Evolutionary conservation across 2,888 invertebrate species (phyloP).

Genomic region (Eurytoma californica): DNA sequence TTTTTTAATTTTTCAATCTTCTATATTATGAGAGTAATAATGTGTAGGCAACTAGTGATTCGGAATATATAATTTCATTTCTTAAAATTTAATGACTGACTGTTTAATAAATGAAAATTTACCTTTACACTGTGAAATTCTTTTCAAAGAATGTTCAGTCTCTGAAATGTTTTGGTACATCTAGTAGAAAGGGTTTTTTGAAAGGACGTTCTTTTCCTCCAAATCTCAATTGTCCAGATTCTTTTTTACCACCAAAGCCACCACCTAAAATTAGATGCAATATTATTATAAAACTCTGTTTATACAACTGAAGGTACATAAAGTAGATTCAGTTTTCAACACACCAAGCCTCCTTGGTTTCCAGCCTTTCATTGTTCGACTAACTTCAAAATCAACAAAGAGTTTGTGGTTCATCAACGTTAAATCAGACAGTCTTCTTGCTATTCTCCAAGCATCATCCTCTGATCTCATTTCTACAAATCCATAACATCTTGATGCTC

Average conservation of each 20-base stretch:
- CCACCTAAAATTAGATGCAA: slow-evolving; percentile 78
- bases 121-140: background rate
- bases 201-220: slow-evolving; percentile 89
- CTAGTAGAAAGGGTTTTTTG: slow-evolving; percentile 78
- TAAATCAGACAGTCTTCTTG: slow-evolving; percentile 78
- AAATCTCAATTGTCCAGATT: slow-evolving; percentile 91
- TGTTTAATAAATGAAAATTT: too few relatives aligned
- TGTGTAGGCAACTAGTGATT: background rate
- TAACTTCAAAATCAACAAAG: slow-evolving; percentile 87
- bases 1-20: too few relatives aligned
- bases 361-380: slow-evolving; percentile 85
- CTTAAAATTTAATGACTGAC: too few relatives aligned
- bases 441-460: slow-evolving; percentile 80
- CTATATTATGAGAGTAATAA: too few relatives aligned
- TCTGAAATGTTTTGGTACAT: slow-evolving; percentile 19
- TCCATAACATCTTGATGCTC: slow-evolving; percentile 88
- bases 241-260: slow-evolving; percentile 90
- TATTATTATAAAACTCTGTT: background rate
- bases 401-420: slow-evolving; percentile 83
- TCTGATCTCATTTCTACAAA: slow-evolving; percentile 87
- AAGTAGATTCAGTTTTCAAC: slow-evolving; percentile 2
- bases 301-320: background rate
- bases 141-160: slow-evolving; percentile 1
- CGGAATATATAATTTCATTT: too few relatives aligned
- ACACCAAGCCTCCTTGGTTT: slow-evolving; percentile 85